phyloP scores from a whole-genome alignment of 2,797 vertebrate species.

The Schizopygopsis pylzovi region DNA sequence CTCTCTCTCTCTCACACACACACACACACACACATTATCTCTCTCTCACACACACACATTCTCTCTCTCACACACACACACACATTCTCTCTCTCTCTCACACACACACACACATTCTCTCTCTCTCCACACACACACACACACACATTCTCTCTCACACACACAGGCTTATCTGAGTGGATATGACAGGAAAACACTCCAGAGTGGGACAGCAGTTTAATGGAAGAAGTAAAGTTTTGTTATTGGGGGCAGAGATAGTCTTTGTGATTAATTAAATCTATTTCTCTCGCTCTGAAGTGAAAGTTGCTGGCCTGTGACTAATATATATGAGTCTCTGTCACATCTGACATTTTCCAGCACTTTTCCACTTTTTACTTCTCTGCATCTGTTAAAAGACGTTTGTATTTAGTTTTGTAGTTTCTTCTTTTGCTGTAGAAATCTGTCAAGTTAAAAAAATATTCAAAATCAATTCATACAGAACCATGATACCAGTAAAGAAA shows the following conservation, averaged over 20 bases:
- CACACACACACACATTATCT: too few relatives aligned
- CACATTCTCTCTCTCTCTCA: too few relatives aligned
- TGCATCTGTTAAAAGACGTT: not conserved
- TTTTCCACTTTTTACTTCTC: not conserved
- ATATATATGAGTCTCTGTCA: not conserved
- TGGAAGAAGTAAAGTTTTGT: constrained; percentile 27
- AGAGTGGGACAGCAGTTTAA: constrained; percentile 12
- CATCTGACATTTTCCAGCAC: not conserved
- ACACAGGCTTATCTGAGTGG: not conserved
- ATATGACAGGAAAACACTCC: constrained; percentile 25
- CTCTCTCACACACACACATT: too few relatives aligned
- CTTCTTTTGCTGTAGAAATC: not conserved
- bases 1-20: too few relatives aligned
- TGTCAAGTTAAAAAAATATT: not conserved
- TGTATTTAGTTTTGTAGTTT: not conserved
- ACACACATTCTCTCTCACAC: too few relatives aligned
- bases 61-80: too few relatives aligned
- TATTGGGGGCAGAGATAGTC: not conserved
- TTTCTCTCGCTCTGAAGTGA: not conserved
- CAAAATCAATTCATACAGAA: not conserved
- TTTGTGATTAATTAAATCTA: constrained; percentile 28
- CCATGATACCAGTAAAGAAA: not conserved
- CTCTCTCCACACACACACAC: too few relatives aligned
- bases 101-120: too few relatives aligned
- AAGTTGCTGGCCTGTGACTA: constrained; percentile 14